phyloP scores from a whole-genome alignment of 2,888 invertebrate species.

The Drosophila meridiana region DNA sequence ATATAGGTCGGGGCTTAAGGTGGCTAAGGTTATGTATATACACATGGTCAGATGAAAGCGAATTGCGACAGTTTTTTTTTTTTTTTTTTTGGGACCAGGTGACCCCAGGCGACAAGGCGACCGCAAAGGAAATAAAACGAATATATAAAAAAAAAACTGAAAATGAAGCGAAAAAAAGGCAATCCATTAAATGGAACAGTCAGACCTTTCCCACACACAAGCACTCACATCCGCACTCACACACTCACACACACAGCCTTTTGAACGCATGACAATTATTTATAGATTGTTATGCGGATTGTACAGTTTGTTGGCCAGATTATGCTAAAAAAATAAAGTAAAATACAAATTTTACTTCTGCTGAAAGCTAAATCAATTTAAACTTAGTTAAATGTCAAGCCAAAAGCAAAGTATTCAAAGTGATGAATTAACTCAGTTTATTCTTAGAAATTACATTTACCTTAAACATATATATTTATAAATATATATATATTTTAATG shows the following conservation, averaged over 20 bases:
- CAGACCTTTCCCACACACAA: constrained; percentile 18
- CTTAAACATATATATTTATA: background rate
- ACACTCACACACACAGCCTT: constrained; percentile 10
- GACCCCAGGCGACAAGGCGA: constrained; percentile 53
- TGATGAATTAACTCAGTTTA: background rate
- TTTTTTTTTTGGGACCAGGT: constrained; percentile 48
- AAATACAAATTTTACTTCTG: background rate
- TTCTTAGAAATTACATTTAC: background rate
- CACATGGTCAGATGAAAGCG: constrained; percentile 52
- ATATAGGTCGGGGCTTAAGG: background rate
- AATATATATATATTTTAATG: background rate
- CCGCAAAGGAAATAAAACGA: constrained; percentile 30
- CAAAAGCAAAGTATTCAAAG: background rate
- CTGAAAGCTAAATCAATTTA: constrained; percentile 9
- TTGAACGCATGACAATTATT: constrained; percentile 49
- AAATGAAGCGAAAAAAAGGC: constrained; percentile 47
- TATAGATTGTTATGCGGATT: constrained; percentile 43
- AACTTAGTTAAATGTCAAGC: constrained; percentile 8
- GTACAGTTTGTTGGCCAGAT: constrained; percentile 22
- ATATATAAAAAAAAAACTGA: background rate
- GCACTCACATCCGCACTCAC: background rate
- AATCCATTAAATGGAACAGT: constrained; percentile 68
- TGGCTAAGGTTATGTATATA: constrained; percentile 14
- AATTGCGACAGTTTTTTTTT: constrained; percentile 47
- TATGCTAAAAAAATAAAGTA: constrained; percentile 10